Percentiles rank a stretch among this genome's conserved stretches.
Conservation (phyloP, 2,797 vertebrate genomes). For the Acridotheres tristis region DNA sequence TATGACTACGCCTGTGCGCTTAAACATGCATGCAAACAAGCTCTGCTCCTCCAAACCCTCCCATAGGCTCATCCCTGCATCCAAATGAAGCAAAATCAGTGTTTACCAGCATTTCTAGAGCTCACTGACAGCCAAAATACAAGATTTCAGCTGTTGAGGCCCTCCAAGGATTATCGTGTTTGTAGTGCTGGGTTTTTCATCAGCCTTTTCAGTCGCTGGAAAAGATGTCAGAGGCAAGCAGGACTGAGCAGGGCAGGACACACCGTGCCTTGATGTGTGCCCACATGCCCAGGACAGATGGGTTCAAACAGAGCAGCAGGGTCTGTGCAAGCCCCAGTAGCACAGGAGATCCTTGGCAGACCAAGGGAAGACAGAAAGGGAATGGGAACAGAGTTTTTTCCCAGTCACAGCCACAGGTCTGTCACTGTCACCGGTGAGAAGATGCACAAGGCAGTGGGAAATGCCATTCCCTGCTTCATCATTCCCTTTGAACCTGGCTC, state of each 20-base stretch:
- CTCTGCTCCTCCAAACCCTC: slow-evolving; percentile 48
- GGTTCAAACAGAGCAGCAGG: not conserved
- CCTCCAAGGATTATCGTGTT: not conserved
- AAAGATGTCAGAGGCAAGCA: rapidly evolving
- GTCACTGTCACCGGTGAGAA: not conserved
- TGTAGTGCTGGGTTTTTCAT: not conserved
- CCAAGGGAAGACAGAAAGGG: rapidly evolving
- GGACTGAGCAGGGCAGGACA: not conserved
- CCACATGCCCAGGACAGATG: not conserved
- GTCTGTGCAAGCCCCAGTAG: not conserved
- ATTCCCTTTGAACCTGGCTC: rapidly evolving
- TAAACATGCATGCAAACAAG: slow-evolving; percentile 60
- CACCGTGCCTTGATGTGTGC: not conserved
- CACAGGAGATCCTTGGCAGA: not conserved
- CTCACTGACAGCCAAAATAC: slow-evolving; percentile 25
- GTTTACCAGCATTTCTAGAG: slow-evolving; percentile 30
- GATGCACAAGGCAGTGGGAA: rapidly evolving
- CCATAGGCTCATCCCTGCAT: slow-evolving; percentile 52
- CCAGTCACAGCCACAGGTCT: not conserved
- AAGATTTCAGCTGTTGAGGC: slow-evolving; percentile 11
- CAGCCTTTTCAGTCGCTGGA: not conserved
- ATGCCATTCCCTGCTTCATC: not conserved
- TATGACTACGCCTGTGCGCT: not conserved
- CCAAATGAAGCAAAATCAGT: slow-evolving; percentile 55
- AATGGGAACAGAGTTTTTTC: rapidly evolving